Base-by-base conservation (phyloP, 2,888 invertebrate genomes). In the Conus canariensis region DNA sequence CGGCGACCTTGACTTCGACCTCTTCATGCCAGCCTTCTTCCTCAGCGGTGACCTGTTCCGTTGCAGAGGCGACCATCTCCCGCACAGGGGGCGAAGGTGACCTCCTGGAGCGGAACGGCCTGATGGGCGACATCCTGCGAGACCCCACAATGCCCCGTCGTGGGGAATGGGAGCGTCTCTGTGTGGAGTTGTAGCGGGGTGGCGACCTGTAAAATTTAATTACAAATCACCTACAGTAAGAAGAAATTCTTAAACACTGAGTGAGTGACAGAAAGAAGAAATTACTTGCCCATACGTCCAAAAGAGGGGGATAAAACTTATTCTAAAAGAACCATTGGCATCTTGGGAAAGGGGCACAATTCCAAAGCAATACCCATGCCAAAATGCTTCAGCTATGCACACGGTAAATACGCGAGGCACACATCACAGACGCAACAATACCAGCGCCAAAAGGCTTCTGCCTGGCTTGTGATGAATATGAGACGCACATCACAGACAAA, bases 1-100 rank as follows among this genome's bases (percentile, higher is more conserved):
- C 45, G 92, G 93, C 86, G 94, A 93, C 89, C 92, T 93, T 88
- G 94, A 94, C 88, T 92, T 91, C 90, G 92, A 94, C 87, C 92
- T 93, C 70, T 92, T 93, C 87, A 89, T 85, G 25, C 88, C 90
- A 59, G 91, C 90, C 77, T 89, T 92, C 82, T 92, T 90, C 83
- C 92, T 92, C 70, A 90, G 74, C 88, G 92, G 93, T 90, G 91
- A 91, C 85, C 87, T 88, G 45, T 91, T 92, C 77, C 91, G 90
- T 30, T 89, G 85, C 58, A 86, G 89, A n/a, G 92, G 91, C 80
- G 91, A 85, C 88, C 89, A 56, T 58, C n/a, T 9, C 58, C 82
- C 82, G 83, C 90, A 59, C 88, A 85, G 88, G 58, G 22, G 88
- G 59, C 85, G 90, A 30, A 74, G 90, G 64, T 59, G 86, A 64